Conservation (phyloP, 2,888 invertebrate species). For the Dicranocentrus wangi region DNA sequence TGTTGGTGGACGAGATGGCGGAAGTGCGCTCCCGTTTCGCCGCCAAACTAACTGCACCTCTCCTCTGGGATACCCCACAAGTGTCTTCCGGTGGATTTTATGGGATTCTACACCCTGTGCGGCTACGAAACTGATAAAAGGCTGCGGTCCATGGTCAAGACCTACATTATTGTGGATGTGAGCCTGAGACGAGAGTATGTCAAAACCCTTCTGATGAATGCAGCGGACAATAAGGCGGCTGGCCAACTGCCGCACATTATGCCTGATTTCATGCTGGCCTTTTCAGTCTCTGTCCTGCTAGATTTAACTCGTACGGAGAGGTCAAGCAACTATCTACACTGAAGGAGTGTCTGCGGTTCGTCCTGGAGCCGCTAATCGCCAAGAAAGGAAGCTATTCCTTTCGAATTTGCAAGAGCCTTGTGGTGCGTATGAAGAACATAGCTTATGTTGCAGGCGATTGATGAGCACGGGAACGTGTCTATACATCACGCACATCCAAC, state of each 20-base stretch:
- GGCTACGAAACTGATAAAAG: constrained; percentile 91
- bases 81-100: constrained; percentile 94
- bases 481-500: constrained; percentile 71
- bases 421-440: constrained; percentile 93
- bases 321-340: constrained; percentile 80
- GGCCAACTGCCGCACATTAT: constrained; percentile 89
- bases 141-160: constrained; percentile 81
- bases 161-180: constrained; percentile 91
- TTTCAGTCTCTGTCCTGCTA: constrained; percentile 93
- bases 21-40: constrained; percentile 86
- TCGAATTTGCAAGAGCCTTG: constrained; percentile 93
- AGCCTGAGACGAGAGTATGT: constrained; percentile 91
- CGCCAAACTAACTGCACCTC: constrained; percentile 90
- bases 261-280: constrained; percentile 97
- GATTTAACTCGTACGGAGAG: constrained; percentile 85
- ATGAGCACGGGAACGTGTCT: constrained; percentile 72
- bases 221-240: constrained; percentile 82
- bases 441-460: constrained; percentile 44
- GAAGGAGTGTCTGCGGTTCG: constrained; percentile 91
- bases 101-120: constrained; percentile 94
- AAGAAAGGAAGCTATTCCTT: constrained; percentile 96
- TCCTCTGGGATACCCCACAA: constrained; percentile 78
- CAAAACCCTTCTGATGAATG: constrained; percentile 83
- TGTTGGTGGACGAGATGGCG: constrained; percentile 83
- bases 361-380: constrained; percentile 93